Evolutionary conservation across 2,888 invertebrate species (phyloP), one percentile per base, ranked within the genome.

Genomic region (Leptopilina myrica): DNA sequence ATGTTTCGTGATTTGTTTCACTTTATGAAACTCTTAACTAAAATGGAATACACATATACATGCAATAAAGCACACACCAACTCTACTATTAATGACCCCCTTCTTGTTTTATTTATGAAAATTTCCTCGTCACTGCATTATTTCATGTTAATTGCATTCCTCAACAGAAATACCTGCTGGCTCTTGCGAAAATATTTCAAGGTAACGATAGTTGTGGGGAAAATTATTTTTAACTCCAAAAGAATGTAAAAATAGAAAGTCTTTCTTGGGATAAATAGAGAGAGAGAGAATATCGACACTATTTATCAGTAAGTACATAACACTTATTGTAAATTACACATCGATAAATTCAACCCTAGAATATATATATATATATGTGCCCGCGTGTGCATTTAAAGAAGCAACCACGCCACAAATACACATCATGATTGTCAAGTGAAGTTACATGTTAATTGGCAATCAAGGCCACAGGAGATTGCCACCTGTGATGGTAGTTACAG

Each of bases 401-500:
- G 53, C 14, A 53, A 33, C 69, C 12, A 53, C 43, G 6, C 7
- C 43, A 49, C 69, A 73, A 56, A 56, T 26, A 20, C 33, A 26
- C n/a, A 33, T 33, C 56, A 73, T 73, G 69, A 73, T 56, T 77
- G 82, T 82, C 81, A 80, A 49, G 79, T 83, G 82, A 78, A 80
- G 83, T 85, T 82, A 80, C 77, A 82, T 84, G 82, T 82, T 85
- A 85, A 85, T 84, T 85, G 84, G 80, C 85, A 85, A 85, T 85
- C 85, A 84, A 83, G 79, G 76, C 65, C 82, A 43, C 43, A 80
- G 84, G 83, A 85, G 85, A 85, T 85, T 85, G 81, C 81, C 82
- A 84, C 84, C 83, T 81, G 81, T 81, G 69, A 77, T 76, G 78
- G 79, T 79, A 73, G 76, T 73, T 81, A 76, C 59, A 40, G 77